Evolutionary conservation across 2,113 vertebrate genomes (phyloP), one percentile per base, ranked within the genome.

Genomic region (Brachypodius melanocephalos): DNA sequence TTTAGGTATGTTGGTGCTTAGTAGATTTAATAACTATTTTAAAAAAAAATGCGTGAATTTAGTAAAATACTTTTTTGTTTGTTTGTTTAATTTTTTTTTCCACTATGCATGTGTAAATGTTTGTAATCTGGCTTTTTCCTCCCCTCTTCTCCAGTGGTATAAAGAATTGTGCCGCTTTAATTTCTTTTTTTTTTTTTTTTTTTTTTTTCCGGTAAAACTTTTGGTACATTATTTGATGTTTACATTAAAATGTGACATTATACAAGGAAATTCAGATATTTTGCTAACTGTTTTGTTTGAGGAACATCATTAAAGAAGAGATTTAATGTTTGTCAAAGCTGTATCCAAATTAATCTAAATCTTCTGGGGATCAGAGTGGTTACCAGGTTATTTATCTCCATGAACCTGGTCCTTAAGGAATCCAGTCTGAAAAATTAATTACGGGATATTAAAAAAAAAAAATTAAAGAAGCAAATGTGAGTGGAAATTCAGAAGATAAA

Each of bases 191-290:
- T 83, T 96, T 97, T 86, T 96, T 97, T 83, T 86, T 96, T 97
- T 83, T 96, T 97, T 86, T 95, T 94, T 96, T 96, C 97, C 95
- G 88, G 97, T 98, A 97, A 98, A 97, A 98, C 83, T 98, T 98
- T 98, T 98, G 98, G 98, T 99, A 98, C 98, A 98, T 99, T 98
- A 98, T 99, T 99, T 99, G 98, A 98, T 99, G 98, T 99, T 99
- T 99, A 99, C 98, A 98, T 99, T 98, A 98, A 98, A 98, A 98
- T 98, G 98, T 98, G 98, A 99, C 98, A 98, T 98, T 98, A 99
- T 98, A 98, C 97, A 97, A 98, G 97, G 97, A 98, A 98, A 97
- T 98, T 98, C 98, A 98, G 94, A 98, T 98, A 98, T 98, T 99
- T 98, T 98, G 98, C 98, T 98, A 98, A 98, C 98, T 98, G 98